Evolutionary conservation across 1,140 invertebrate genomes (phyloP), one percentile per base, ranked within the genome.

Genomic region (Ceratina australensis): DNA sequence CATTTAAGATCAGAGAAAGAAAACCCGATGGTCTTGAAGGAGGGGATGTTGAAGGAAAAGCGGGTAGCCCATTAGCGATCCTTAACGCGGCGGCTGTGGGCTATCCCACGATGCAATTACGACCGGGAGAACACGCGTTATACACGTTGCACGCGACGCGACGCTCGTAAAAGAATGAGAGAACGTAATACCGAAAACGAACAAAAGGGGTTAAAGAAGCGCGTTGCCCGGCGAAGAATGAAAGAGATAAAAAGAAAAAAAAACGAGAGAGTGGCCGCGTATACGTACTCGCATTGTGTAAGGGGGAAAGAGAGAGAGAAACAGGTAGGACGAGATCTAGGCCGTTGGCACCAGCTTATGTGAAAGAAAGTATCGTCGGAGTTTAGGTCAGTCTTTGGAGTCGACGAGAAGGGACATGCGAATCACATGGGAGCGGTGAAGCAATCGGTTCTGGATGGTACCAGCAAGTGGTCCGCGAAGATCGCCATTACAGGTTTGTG

Each of bases 391-490:
- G 97, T 99, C 89, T 99, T 99, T 94, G 95, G 95, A 92, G 96
- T 99, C 89, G 98, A 99, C 92, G 96, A 97, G 91, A 98, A 98
- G 93, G 96, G 95, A 88, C 98, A 99, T 93, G 94, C 95, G 77
- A 97, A 97, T 88, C 98, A 99, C 93, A 98, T 99, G 97, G 98
- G 97, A 93, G 95, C 97, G 56, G 98, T 99, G 79, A 99, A 99
- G 94, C 98, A 99, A 93, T 98, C 97, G 87, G 98, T 99, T 86
- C 95, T 99, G 92, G 99, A 99, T 93, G 99, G 99, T 87, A 99
- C 98, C 69, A 99, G 98, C 91, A 99, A 99, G 94, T 99, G 99
- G 99, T 99, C 98, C 89, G 98, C 98, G 87, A 99, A 99, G 95
- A 99, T 99, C 93, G 98, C 98, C 89, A 98, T 99, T 92, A 99